Evolutionary conservation across 2,888 invertebrate genomes (phyloP), one percentile per base, ranked within the genome.

Genomic region (Eristalis tenax): DNA sequence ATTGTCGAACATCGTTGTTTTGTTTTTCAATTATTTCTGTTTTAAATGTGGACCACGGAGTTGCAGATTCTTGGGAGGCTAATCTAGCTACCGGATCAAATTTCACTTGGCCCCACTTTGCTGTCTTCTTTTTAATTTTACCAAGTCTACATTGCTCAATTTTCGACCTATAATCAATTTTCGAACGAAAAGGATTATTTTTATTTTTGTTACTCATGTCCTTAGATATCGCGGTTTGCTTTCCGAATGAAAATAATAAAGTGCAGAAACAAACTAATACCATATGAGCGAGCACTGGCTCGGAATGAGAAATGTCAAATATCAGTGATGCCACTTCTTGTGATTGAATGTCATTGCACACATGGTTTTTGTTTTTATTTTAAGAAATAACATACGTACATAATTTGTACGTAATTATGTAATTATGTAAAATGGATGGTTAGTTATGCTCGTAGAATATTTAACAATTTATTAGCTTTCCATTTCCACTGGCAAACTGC

Each of bases 1-100:
- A 6, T n/a, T 80, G 73, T 0, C 85, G 88, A 28, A 78, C 87
- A n/a, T 89, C 86, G 18, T 90, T 89, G 1, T 86, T 79, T 23
- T 91, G 89, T 50, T 90, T 89, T 11, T 89, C 89, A 4, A 90
- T 74, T 0, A 93, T 90, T 22, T 91, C 91, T 35, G 89, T 88
- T 50, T 90, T 92, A 22, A 91, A 91, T 57, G 91, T 90, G 0
- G 89, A 79, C 92, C 93, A 93, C 4, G 92, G 91, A 13, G 90
- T 90, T 8, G 92, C 83, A n/a, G 71, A 15, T 38, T 90, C 90
- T 28, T 80, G 75, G 0, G 70, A 38, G 13, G 76, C 81, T 15
- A 61, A 43, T 59, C 73, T 73, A 0, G 83, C 73, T n/a, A 74
- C 59, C 11, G 92, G 91, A 22, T 83, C 89, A 23, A 91, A 91